Evolutionary conservation across 2,888 invertebrate genomes (phyloP).

Genomic region (Nymphalis urticae): DNA sequence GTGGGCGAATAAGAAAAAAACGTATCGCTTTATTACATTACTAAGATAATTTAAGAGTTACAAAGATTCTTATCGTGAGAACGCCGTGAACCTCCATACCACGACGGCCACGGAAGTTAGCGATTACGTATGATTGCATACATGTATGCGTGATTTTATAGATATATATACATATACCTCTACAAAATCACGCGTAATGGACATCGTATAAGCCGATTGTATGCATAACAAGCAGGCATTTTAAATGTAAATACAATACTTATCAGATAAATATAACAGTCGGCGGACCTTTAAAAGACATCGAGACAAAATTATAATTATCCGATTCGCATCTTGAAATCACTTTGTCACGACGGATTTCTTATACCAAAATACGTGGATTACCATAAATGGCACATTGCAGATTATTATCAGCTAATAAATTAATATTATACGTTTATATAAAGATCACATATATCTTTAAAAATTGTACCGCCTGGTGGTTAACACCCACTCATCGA

Average conservation of each 20-base stretch:
- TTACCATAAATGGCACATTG: background rate
- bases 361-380: background rate
- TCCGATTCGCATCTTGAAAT: conserved; percentile 10
- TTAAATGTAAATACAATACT: conserved; percentile 20
- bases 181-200: background rate
- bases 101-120: conserved; percentile 9
- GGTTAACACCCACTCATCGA: too few relatives aligned
- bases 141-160: background rate
- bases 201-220: conserved; percentile 23
- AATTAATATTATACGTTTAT: too few relatives aligned
- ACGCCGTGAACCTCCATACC: background rate
- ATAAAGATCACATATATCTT: too few relatives aligned
- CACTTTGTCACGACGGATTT: conserved; percentile 12
- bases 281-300: conserved; percentile 5
- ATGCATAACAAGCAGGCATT: conserved; percentile 16
- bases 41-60: background rate
- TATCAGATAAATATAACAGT: conserved; percentile 7
- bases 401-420: background rate
- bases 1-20: too few relatives aligned
- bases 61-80: conserved; percentile 6
- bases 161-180: background rate
- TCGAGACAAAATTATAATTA: conserved; percentile 4
- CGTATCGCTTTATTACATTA: background rate
- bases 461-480: too few relatives aligned
- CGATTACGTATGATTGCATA: conserved; percentile 14